phyloP scores from a whole-genome alignment of 2,888 invertebrate genomes.

The Melipona bicolor region DNA sequence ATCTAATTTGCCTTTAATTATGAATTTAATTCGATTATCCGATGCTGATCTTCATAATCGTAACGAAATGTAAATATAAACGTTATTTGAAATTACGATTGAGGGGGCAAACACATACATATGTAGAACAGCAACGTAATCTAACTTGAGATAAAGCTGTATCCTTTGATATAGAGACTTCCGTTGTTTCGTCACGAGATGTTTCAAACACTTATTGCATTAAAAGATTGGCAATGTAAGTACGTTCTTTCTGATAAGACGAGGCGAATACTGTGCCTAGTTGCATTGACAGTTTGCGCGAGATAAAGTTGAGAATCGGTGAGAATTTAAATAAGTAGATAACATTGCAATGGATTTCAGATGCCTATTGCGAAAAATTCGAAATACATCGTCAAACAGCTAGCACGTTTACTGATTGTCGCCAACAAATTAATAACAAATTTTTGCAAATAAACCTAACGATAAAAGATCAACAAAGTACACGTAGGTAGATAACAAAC shows the following conservation, averaged over 20 bases:
- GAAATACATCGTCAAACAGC: neutral
- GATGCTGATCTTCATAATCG: neutral
- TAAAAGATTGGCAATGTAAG: no score
- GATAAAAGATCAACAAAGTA: neutral
- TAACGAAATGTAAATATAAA: conserved; percentile 2
- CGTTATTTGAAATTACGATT: neutral
- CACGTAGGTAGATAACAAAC: neutral
- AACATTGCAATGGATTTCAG: conserved; percentile 14
- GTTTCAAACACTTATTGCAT: conserved; percentile 1
- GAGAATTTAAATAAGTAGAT: conserved; percentile 33
- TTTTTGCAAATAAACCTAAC: neutral
- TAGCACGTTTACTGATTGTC: neutral
- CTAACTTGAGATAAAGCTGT: conserved; percentile 61
- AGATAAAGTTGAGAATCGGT: conserved; percentile 10
- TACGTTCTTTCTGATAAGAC: conserved; percentile 36
- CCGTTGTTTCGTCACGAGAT: conserved; percentile 44
- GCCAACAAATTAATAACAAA: neutral
- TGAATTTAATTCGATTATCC: neutral
- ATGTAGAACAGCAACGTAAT: conserved; percentile 37
- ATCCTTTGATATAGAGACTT: conserved; percentile 67
- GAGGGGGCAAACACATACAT: neutral
- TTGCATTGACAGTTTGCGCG: conserved; percentile 18
- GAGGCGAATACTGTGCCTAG: neutral
- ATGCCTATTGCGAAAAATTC: conserved; percentile 9
- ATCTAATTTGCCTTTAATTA: neutral